These are phyloP conservation scores for Cairina moschata DNA, from an alignment of 2,113 vertebrate genomes.

Conservation along the genomic window DNA sequence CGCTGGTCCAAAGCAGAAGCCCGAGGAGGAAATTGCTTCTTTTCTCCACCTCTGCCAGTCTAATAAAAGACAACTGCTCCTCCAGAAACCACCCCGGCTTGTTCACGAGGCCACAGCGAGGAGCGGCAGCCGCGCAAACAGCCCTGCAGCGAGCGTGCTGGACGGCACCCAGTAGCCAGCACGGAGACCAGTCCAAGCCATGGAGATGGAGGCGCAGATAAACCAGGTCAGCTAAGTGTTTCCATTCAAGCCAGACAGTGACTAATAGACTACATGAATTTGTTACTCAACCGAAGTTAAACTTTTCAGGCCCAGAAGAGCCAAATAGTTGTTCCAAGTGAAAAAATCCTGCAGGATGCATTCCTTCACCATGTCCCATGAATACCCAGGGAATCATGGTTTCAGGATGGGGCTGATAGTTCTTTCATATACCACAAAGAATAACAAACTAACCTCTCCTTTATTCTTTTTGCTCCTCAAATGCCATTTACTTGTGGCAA, in stretches of 20 bases:
- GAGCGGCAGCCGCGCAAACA: not conserved
- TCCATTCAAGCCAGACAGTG: conserved; percentile 43
- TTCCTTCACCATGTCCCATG: conserved; percentile 13
- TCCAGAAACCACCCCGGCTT: not conserved
- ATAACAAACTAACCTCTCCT: conserved; percentile 16
- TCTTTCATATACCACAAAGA: conserved; percentile 22
- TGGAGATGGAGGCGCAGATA: not conserved
- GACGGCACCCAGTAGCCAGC: not conserved
- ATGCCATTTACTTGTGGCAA: not conserved
- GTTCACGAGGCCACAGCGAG: accelerated
- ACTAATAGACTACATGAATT: conserved; percentile 44
- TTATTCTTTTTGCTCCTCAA: conserved; percentile 3
- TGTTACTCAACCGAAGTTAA: conserved; percentile 9
- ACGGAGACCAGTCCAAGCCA: not conserved
- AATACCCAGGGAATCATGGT: conserved; percentile 13
- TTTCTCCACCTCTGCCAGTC: not conserved
- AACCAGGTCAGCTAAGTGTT: conserved; percentile 44
- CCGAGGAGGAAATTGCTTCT: not conserved
- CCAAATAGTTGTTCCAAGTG: conserved; percentile 31
- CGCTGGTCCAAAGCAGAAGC: not conserved
- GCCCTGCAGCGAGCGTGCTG: not conserved
- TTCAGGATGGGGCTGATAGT: conserved; percentile 28
- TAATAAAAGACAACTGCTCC: not conserved
- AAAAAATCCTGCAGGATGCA: not conserved
- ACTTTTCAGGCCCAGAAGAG: conserved; percentile 25